phyloP scores from a whole-genome alignment of 2,888 invertebrate genomes.

The Sepiola atlantica region DNA sequence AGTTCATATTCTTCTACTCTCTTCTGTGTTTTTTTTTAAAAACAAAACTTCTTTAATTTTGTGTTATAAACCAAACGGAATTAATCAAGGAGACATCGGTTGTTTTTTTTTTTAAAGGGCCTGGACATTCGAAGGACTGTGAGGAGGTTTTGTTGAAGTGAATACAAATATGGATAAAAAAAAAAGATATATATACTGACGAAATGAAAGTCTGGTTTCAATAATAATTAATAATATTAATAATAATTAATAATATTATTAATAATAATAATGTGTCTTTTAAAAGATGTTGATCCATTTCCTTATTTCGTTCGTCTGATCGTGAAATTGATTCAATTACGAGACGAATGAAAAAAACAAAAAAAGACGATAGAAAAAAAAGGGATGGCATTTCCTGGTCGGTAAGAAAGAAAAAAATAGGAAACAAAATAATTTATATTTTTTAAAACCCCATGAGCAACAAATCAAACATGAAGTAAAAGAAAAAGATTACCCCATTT shows the following conservation, averaged over 20 bases:
- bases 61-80: neutral
- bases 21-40: neutral
- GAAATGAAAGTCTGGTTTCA: too few relatives aligned
- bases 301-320: neutral
- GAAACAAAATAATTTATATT: neutral
- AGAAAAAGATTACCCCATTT: neutral
- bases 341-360: neutral
- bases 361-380: neutral
- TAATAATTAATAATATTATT: too few relatives aligned
- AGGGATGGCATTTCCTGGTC: neutral
- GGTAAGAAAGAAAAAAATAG: neutral
- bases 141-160: neutral
- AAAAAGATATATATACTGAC: too few relatives aligned
- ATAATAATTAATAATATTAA: too few relatives aligned
- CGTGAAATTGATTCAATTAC: neutral
- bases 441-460: neutral
- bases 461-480: neutral
- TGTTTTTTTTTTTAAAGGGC: neutral
- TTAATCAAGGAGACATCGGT: neutral
- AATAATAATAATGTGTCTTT: too few relatives aligned
- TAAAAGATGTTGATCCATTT: too few relatives aligned
- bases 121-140: neutral
- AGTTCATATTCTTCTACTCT: neutral
- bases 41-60: neutral
- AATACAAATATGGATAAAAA: neutral